Percentiles rank a stretch among this genome's conserved stretches.
phyloP scores from a whole-genome alignment of 1,140 invertebrate genomes.

The Drosophila dunni region DNA sequence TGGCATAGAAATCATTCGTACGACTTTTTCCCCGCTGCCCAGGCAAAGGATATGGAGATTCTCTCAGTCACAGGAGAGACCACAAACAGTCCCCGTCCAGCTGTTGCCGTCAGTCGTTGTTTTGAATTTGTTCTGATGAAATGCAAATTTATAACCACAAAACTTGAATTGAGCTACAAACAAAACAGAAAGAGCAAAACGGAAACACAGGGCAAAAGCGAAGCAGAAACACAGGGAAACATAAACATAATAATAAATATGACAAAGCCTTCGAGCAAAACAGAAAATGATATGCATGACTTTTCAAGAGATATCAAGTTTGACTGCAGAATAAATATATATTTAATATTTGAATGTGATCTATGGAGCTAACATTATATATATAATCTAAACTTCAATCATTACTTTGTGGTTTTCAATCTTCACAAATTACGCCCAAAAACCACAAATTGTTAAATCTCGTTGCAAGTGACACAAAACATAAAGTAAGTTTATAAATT shows the following conservation, averaged over 20 bases:
- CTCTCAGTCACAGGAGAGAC: constrained; percentile 2
- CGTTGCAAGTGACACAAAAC: constrained; percentile 13
- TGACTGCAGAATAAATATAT: not conserved
- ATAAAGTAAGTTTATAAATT: constrained; percentile 11
- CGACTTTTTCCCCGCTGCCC: constrained; percentile 25
- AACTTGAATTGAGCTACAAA: constrained; percentile 54
- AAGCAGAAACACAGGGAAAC: constrained; percentile 3
- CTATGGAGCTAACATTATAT: no score
- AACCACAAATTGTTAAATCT: not conserved
- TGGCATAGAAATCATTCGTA: constrained; percentile 39
- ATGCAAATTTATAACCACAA: constrained; percentile 68
- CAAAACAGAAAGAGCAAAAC: constrained; percentile 23
- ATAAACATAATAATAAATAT: constrained; percentile 52
- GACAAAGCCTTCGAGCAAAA: constrained; percentile 23
- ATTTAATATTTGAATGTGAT: no score
- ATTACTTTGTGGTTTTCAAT: no score
- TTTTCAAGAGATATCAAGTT: not conserved
- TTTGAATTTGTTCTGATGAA: constrained; percentile 48
- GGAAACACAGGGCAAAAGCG: not conserved
- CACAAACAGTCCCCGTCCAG: constrained; percentile 35
- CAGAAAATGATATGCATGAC: constrained; percentile 62
- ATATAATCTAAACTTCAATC: no score
- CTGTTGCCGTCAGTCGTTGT: constrained; percentile 33
- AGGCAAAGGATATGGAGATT: constrained; percentile 29
- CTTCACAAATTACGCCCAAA: no score